These are phyloP conservation scores for Hypotaenidia okinawae DNA, from an alignment of 2,797 vertebrate genomes.

Conservation along the genomic window DNA sequence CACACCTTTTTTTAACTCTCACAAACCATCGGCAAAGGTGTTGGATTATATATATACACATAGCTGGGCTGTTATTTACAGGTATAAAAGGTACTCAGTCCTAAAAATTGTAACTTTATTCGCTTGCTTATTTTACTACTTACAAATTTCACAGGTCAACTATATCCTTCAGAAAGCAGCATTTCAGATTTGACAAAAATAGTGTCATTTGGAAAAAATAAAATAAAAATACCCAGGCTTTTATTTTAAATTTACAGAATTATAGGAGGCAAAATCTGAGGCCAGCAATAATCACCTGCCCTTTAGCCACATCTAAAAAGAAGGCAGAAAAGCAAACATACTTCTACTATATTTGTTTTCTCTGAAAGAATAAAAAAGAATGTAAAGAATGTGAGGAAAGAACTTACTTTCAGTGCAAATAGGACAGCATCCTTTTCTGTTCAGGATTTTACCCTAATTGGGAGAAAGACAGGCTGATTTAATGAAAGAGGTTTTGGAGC, in stretches of 20 bases:
- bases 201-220: background rate
- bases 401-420: constrained; percentile 99
- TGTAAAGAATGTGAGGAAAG: constrained; percentile 69
- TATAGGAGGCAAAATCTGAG: background rate
- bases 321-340: background rate
- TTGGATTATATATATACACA: background rate
- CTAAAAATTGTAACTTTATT: background rate
- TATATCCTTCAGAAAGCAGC: background rate
- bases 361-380: background rate
- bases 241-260: background rate
- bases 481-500: constrained; percentile 30
- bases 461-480: constrained; percentile 66
- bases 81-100: background rate
- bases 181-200: background rate
- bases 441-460: constrained; percentile 96
- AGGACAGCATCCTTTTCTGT: constrained; percentile 97
- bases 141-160: background rate
- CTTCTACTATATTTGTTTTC: background rate
- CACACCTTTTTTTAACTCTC: background rate
- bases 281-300: background rate
- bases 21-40: background rate
- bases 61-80: background rate
- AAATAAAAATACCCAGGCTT: background rate
- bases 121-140: background rate
- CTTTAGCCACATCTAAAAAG: background rate